Conservation (phyloP, 2,797 vertebrate genomes). For the Myotis planiceps region DNA sequence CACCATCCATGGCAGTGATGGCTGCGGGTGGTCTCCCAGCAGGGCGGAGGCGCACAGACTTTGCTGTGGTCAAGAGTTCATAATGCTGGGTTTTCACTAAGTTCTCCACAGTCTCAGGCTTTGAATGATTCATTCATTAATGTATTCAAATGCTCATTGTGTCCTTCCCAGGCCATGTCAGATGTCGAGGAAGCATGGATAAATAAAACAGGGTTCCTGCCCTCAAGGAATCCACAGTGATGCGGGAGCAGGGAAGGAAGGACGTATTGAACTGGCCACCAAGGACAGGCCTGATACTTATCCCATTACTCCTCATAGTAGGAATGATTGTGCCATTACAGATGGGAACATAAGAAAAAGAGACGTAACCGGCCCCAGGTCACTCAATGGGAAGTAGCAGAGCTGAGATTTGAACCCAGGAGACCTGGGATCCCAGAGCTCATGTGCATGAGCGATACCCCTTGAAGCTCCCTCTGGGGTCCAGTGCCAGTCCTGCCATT, state of each 20-base stretch:
- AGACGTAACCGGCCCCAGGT: background rate
- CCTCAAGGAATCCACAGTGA: background rate
- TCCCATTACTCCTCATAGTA: background rate
- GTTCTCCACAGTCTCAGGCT: conserved; percentile 17
- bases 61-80: conserved; percentile 1
- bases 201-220: conserved; percentile 43
- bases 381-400: background rate
- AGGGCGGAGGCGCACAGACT: background rate
- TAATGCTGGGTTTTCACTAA: conserved; percentile 42
- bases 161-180: background rate
- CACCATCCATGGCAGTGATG: background rate
- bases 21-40: conserved; percentile 11
- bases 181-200: conserved; percentile 54
- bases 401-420: background rate
- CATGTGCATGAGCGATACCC: background rate
- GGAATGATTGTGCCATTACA: background rate
- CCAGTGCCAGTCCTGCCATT: background rate
- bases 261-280: background rate
- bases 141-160: conserved; percentile 64
- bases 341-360: background rate
- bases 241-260: background rate
- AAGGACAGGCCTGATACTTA: background rate
- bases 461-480: background rate
- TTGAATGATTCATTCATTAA: conserved; percentile 68
- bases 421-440: background rate